Base-by-base conservation (phyloP, 1,140 invertebrate species). In the Drosophila ercepeae region DNA sequence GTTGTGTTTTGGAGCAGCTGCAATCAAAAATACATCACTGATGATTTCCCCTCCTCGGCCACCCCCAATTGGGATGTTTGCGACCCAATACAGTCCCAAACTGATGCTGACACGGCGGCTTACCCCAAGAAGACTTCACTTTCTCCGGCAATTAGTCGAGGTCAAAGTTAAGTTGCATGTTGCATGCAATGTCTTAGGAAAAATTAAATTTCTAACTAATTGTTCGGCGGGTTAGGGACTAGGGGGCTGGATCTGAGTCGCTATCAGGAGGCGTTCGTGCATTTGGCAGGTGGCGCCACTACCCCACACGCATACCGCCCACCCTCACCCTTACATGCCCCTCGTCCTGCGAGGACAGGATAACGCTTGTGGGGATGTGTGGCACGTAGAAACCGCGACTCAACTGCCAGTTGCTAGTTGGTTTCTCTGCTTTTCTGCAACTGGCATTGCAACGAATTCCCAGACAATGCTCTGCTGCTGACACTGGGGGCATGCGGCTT, bases 151-250 rank as follows among this genome's bases (percentile, higher is more conserved):
- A 81, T 81, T 81, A 81, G 77, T 65, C 44, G 55, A 59, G 23
- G 27, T 46, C 57, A 67, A 64, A 86, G 64, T 78, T 76, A 48
- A 49, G 57, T 76, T 70, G 78, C 78, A 83, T 84, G 78, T 71
- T 60, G 70, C 78, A 83, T 83, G 78, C 78, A 61, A 83, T 39
- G 54, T 57, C 55, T 54, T 32, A 19, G 55, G 39, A 46, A 69
- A 74, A 88, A 88, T 88, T 81, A 45, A 88, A 81, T 86, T 88
- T 88, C 68, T 69, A 79, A 63, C 81, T 86, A 86, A 86, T 86
- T 86, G 81, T 27, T 81, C 67, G 61, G 49, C 55, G 52, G 60
- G 63, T 59, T 82, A 82, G 76, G 73, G 57, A 42, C 29, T 45
- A 21, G 29, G 23, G 8, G 23, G 25, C 3, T 3, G 13, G 6